Evolutionary conservation across 2,797 vertebrate genomes (phyloP).

Genomic region (Carapus acus): DNA sequence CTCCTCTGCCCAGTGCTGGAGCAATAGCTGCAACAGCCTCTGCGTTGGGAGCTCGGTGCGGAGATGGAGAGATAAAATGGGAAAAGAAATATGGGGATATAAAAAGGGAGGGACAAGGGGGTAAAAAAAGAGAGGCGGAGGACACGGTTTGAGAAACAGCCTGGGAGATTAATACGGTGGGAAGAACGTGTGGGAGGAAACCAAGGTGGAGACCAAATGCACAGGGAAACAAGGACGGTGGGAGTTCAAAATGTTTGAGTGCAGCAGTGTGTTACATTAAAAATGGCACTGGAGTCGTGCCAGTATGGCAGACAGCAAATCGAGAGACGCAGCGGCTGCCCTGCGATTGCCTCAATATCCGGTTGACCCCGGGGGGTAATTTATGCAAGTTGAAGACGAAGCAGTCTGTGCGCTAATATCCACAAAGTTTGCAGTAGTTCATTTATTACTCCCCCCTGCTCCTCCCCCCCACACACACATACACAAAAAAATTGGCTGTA

Average conservation of each 20-base stretch:
- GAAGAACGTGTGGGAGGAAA: slow-evolving; percentile 20
- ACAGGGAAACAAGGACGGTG: slow-evolving; percentile 13
- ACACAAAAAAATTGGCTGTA: slow-evolving; percentile 60
- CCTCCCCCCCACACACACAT: no score
- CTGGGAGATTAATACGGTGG: slow-evolving; percentile 41
- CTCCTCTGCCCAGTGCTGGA: slow-evolving; percentile 31
- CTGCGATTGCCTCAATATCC: slow-evolving; percentile 56
- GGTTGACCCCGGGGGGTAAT: slow-evolving; percentile 58
- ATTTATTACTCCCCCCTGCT: slow-evolving; percentile 63
- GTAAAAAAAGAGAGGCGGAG: slow-evolving; percentile 8
- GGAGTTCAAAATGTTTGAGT: slow-evolving; percentile 24
- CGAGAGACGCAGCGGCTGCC: slow-evolving; percentile 43
- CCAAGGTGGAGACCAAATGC: slow-evolving; percentile 16
- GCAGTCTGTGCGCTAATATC: slow-evolving; percentile 56
- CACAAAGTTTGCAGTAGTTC: slow-evolving; percentile 59
- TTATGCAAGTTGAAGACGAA: slow-evolving; percentile 57
- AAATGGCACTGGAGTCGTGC: slow-evolving; percentile 43
- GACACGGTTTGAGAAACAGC: slow-evolving; percentile 29
- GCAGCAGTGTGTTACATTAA: slow-evolving; percentile 37
- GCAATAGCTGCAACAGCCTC: slow-evolving; percentile 55
- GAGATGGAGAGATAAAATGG: slow-evolving; percentile 55
- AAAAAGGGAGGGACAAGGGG: slow-evolving; percentile 17
- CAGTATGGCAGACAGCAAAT: slow-evolving; percentile 39
- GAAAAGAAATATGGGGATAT: slow-evolving; percentile 19
- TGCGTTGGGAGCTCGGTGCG: slow-evolving; percentile 50